phyloP scores from a whole-genome alignment of 2,113 vertebrate genomes.

The Hippocampus barbouri region DNA sequence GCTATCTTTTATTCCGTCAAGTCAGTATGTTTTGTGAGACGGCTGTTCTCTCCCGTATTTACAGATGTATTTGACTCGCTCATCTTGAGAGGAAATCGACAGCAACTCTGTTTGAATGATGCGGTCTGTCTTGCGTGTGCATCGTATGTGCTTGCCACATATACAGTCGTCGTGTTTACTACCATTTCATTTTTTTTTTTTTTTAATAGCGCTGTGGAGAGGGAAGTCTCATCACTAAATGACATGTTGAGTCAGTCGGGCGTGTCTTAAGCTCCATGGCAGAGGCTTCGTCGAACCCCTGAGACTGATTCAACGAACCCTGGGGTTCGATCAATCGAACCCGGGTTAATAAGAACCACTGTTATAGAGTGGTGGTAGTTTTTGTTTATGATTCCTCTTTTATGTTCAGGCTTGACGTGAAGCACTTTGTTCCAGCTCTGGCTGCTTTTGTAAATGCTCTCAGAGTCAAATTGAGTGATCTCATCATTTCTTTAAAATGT shows the following conservation, averaged over 20 bases:
- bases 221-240: no score
- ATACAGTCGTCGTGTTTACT: background rate
- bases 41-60: slow-evolving; percentile 47
- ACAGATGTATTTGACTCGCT: slow-evolving; percentile 48
- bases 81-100: slow-evolving; percentile 46
- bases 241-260: no score
- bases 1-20: slow-evolving; percentile 54
- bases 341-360: no score
- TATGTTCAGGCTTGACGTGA: no score
- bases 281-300: no score
- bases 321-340: no score
- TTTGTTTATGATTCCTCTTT: no score
- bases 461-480: background rate
- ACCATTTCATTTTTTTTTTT: background rate
- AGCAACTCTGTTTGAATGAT: slow-evolving; percentile 48
- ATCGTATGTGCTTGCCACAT: slow-evolving; percentile 13
- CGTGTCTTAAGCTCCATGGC: no score
- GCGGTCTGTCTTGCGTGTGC: slow-evolving; percentile 28
- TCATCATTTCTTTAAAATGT: slow-evolving; percentile 20
- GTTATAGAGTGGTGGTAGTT: no score
- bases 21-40: slow-evolving; percentile 32
- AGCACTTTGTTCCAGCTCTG: no score
- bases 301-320: no score
- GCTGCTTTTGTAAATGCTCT: background rate
- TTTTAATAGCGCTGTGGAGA: no score